These are phyloP conservation scores for Drosophila sucinea DNA, from an alignment of 1,140 invertebrate genomes.

Conservation along the genomic window DNA sequence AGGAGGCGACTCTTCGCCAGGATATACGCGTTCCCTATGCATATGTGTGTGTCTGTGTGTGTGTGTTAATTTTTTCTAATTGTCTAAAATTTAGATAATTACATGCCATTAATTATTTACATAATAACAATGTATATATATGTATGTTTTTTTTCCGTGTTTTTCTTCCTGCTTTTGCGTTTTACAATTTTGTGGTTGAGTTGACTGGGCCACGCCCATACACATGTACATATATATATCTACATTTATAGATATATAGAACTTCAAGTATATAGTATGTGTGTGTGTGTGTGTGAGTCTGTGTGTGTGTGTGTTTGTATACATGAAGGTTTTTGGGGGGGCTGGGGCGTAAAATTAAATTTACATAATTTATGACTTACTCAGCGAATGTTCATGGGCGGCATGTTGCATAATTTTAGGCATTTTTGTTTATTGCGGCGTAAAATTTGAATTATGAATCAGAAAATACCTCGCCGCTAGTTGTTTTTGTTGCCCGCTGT, in stretches of 20 bases:
- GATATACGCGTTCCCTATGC: background rate
- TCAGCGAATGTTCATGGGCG: slow-evolving; percentile 74
- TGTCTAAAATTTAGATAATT: slow-evolving; percentile 81
- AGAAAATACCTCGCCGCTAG: slow-evolving; percentile 43
- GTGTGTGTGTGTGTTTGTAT: slow-evolving; percentile 6
- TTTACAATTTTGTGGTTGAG: slow-evolving; percentile 73
- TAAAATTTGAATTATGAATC: slow-evolving; percentile 81
- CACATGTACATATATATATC: slow-evolving; percentile 35
- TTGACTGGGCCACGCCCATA: slow-evolving; percentile 44
- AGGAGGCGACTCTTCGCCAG: background rate
- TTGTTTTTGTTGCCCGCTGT: slow-evolving; percentile 11
- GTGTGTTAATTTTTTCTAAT: slow-evolving; percentile 79
- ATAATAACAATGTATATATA: slow-evolving; percentile 64
- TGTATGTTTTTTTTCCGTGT: slow-evolving; percentile 15
- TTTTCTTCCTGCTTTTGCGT: slow-evolving; percentile 19
- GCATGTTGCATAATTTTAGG: slow-evolving; percentile 79
- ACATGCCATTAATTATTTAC: slow-evolving; percentile 80
- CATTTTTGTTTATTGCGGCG: slow-evolving; percentile 80
- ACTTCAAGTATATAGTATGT: slow-evolving; percentile 5
- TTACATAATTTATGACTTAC: slow-evolving; percentile 82
- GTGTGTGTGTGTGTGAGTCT: slow-evolving; percentile 5
- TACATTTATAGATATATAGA: slow-evolving; percentile 17
- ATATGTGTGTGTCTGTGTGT: slow-evolving; percentile 28
- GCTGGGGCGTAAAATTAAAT: slow-evolving; percentile 75
- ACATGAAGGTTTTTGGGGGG: slow-evolving; percentile 28